Evolutionary conservation across 2,888 invertebrate genomes (phyloP), one percentile per base, ranked within the genome.

Genomic region (Punctoribates punctum): DNA sequence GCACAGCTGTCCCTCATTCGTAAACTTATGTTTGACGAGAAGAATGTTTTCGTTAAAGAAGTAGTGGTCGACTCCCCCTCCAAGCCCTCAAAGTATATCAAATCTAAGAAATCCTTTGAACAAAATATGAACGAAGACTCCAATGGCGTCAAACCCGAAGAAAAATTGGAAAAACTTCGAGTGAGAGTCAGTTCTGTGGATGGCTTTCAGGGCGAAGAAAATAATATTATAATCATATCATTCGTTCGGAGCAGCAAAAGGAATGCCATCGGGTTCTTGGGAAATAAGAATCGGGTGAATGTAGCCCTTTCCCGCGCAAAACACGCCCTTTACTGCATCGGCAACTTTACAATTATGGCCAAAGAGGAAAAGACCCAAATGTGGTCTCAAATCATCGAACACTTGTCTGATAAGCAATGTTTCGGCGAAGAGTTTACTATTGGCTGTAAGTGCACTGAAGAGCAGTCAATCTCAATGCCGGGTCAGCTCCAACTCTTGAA

Each of bases 1-100:
- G 83, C 82, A 20, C 84, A 84, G 77, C 78, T 81, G 23, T 75
- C 78, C 65, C 72, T 75, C 9, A 72, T 82, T 0, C 79, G 78
- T 62, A 77, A 77, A 1, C 73, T 60, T 11, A 78, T 81, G 73
- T 73, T 74, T 5, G 48, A 73, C 6, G 27, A 51, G 15, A 29
- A 46, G n/a, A 25, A 73, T 9, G 20, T 27, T 3, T 51, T 51
- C n/a, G 29, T 42, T 5, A 38, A 13, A 15, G 9, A 51, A 25
- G 15, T 9, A 15, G 15, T 11, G 17, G 20, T 5, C 5, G 20
- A 20, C 9, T 6, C 15, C 13, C 13, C 11, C 29, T n/a, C n/a
- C n/a, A n/a, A n/a, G n/a, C n/a, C n/a, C n/a, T n/a, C n/a, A n/a
- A 27, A 27, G 6, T 9, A 6, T 9, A 6, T 6, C 5, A 25